phyloP scores from a whole-genome alignment of 2,113 vertebrate species.

The Eurystomus gularis region DNA sequence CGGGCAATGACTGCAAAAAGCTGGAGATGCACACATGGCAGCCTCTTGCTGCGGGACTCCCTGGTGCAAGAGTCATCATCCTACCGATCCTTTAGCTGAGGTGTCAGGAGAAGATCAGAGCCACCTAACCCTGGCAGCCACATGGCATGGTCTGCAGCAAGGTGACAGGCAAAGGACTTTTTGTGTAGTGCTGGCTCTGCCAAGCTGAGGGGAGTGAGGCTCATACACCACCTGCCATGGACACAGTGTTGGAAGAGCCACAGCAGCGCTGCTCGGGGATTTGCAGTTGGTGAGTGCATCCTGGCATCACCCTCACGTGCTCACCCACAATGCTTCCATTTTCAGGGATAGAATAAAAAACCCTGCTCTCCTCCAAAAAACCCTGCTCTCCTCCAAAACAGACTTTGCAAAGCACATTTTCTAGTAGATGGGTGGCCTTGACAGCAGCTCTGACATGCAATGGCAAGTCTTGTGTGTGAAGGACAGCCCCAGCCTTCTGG shows the following conservation, averaged over 20 bases:
- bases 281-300: background rate
- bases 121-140: background rate
- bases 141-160: background rate
- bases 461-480: background rate
- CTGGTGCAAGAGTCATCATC: background rate
- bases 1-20: background rate
- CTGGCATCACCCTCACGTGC: background rate
- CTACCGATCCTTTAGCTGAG: background rate
- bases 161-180: background rate
- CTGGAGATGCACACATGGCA: background rate
- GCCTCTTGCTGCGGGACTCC: background rate
- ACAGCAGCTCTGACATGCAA: background rate
- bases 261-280: background rate
- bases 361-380: background rate
- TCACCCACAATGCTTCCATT: background rate
- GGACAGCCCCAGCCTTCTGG: background rate
- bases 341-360: background rate
- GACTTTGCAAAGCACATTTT: background rate
- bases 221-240: background rate
- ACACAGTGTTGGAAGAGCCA: background rate
- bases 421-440: background rate
- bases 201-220: rapidly evolving
- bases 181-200: background rate
- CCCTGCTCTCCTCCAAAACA: background rate
- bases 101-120: rapidly evolving